phyloP scores from a whole-genome alignment of 2,888 invertebrate genomes.

The Agrochola litura region DNA sequence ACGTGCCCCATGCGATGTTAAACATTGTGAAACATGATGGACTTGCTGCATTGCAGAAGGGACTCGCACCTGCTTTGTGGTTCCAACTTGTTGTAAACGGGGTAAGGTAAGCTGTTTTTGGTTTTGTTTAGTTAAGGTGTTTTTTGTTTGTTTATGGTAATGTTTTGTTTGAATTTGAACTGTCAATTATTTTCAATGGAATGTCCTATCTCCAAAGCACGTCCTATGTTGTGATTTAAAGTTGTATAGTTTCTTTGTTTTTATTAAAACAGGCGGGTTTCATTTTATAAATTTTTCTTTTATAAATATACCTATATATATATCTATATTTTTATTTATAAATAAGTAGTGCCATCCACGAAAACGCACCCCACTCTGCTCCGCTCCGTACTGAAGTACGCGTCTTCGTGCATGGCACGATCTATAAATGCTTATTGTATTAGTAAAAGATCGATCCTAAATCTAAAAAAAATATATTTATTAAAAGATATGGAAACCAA shows the following conservation, averaged over 20 bases:
- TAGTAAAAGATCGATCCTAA: background rate
- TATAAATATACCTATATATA: background rate
- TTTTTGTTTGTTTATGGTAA: background rate
- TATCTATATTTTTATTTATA: background rate
- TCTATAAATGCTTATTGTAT: background rate
- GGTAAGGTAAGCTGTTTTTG: conserved; percentile 83
- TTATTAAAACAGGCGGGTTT: background rate
- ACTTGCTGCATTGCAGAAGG: conserved; percentile 93
- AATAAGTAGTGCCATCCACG: too few relatives aligned
- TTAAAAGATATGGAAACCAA: background rate
- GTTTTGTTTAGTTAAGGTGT: conserved; percentile 20
- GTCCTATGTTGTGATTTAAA: background rate
- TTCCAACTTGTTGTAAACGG: conserved; percentile 94
- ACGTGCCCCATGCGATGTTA: conserved; percentile 95
- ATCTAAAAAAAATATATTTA: background rate
- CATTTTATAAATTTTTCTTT: background rate
- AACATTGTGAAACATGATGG: conserved; percentile 95
- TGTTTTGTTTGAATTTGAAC: background rate
- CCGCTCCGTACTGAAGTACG: too few relatives aligned
- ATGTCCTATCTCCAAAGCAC: conserved; percentile 9
- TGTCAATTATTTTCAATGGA: background rate
- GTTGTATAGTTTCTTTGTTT: background rate
- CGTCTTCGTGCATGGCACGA: too few relatives aligned
- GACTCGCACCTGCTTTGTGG: conserved; percentile 95
- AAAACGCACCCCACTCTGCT: too few relatives aligned